Evolutionary conservation across 1,140 invertebrate genomes (phyloP), one percentile per base, ranked within the genome.

Genomic region (Patella vulgata): DNA sequence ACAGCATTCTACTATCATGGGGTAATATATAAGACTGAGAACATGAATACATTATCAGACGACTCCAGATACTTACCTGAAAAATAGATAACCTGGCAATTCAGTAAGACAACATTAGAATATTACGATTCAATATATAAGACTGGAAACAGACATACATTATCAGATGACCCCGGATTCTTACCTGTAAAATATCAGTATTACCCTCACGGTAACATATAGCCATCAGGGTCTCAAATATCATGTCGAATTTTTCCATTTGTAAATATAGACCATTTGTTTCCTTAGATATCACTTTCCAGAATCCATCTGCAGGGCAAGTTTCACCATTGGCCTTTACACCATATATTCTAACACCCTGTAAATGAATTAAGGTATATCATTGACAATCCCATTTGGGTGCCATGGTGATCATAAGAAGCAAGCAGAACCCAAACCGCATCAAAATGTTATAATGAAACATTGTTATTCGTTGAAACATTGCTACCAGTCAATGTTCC

Each of bases 211-310:
- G 65, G 60, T 78, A 78, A 50, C 73, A 75, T 19, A 78, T 78
- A 14, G 73, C 73, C 73, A 78, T 78, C 5, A 78, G 73, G 40
- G 74, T 65, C 43, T 78, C 75, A 61, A 68, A 72, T 0, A 75
- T 61, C 48, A 74, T 71, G 43, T 60, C 43, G 33, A 74, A 74
- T 6, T 75, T 46, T 3, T 55, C 63, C 0, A 74, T 50, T 42
- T 66, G 36, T 11, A 74, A 39, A 33, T 59, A 47, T 43, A 58
- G 52, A 3, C 72, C 72, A 9, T 56, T 50, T 14, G 72, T 74
- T 12, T 58, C 46, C 2, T 51, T 28, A 25, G 72, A 55, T 12
- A 74, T 53, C 36, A 31, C 50, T 17, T 57, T 40, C 58, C 63
- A 74, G 48, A 74, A 71, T 5, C 48, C 33, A 5, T 63, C 36